Conservation (phyloP, 92 coral and sea anemone genomes). For the Muricea muricata region DNA sequence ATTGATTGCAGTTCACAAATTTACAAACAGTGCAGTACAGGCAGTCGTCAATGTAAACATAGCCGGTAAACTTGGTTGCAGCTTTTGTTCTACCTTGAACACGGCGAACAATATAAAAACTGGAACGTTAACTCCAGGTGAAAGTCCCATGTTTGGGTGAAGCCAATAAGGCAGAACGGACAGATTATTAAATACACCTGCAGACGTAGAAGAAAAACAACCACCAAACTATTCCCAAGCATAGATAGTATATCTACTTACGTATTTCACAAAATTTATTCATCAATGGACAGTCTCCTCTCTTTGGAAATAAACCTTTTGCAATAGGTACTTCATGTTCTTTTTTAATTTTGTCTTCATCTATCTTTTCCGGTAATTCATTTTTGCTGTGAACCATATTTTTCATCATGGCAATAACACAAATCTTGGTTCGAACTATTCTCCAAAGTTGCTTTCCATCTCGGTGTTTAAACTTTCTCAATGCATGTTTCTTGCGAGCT, state of each 20-base stretch:
- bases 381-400: background rate
- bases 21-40: too few relatives aligned
- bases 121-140: too few relatives aligned
- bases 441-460: slow-evolving; percentile 40
- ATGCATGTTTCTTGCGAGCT: slow-evolving; percentile 24
- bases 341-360: background rate
- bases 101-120: too few relatives aligned
- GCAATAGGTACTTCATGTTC: background rate
- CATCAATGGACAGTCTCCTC: slow-evolving; percentile 45
- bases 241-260: slow-evolving; percentile 6
- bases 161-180: too few relatives aligned
- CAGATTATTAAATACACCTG: too few relatives aligned
- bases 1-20: too few relatives aligned
- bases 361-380: background rate
- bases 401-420: slow-evolving; percentile 38
- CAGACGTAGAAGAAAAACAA: too few relatives aligned
- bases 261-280: slow-evolving; percentile 26
- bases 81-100: too few relatives aligned
- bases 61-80: too few relatives aligned
- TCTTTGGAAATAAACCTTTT: slow-evolving; percentile 16
- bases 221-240: too few relatives aligned
- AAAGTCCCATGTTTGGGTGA: too few relatives aligned
- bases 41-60: too few relatives aligned
- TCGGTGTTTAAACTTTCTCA: slow-evolving; percentile 28
- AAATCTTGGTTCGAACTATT: slow-evolving; percentile 31